Percentiles rank a stretch among this genome's conserved stretches.
Conservation (phyloP, 2,797 vertebrate genomes). For the Sternarchorhynchus goeldii region DNA sequence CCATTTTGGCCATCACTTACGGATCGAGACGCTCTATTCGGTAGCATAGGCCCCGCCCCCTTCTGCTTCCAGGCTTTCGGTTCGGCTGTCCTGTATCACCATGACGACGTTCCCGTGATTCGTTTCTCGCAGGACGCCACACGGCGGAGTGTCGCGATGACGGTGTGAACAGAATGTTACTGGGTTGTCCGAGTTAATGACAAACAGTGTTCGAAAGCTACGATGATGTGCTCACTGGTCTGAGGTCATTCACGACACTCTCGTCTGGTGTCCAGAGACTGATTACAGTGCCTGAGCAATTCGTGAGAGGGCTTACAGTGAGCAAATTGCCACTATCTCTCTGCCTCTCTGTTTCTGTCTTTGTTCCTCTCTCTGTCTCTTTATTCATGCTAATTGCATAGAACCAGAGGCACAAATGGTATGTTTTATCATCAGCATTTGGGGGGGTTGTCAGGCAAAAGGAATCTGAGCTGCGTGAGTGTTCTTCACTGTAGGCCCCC, state of each 20-base stretch:
- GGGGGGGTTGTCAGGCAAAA: background rate
- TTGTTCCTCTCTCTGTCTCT: slow-evolving; percentile 1
- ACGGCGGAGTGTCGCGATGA: slow-evolving; percentile 28
- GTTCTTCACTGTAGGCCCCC: background rate
- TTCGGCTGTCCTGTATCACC: slow-evolving; percentile 40
- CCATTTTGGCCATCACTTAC: slow-evolving; percentile 2
- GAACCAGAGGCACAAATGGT: slow-evolving; percentile 10
- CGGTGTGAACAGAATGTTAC: background rate
- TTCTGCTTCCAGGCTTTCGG: too few species aligned
- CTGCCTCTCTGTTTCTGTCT: too few species aligned
- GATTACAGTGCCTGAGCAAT: too few species aligned
- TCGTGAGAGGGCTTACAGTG: too few species aligned
- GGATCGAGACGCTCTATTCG: background rate
- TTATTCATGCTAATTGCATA: slow-evolving; percentile 9
- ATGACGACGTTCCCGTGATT: slow-evolving; percentile 38
- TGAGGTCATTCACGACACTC: too few species aligned
- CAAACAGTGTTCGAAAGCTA: background rate
- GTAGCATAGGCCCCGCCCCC: background rate
- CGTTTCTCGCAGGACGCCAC: slow-evolving; percentile 36
- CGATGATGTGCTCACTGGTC: too few species aligned
- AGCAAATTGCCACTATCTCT: too few species aligned
- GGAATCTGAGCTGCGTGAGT: background rate
- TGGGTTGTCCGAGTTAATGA: background rate
- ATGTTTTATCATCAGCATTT: slow-evolving; percentile 3
- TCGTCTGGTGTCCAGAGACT: too few species aligned